Evolutionary conservation across 2,888 invertebrate species (phyloP), one percentile per base, ranked within the genome.

Genomic region (Diarsia brunnea): DNA sequence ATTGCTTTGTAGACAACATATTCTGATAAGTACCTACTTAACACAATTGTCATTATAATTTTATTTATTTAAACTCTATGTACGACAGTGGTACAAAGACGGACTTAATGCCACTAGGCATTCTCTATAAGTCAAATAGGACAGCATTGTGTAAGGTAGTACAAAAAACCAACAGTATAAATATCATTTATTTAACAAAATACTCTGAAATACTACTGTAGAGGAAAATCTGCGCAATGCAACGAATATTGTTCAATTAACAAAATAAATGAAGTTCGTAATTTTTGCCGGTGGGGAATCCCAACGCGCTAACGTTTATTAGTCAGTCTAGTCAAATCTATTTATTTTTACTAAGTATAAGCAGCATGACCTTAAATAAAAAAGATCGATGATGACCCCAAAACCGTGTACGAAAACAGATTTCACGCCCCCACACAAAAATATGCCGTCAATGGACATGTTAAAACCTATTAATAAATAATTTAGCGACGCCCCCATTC

Each of bases 381-480:
- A 16, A 69, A 43, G 24, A 43, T 38, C 24, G 19, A 69, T 47
- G 4, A 55, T 47, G 47, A 16, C 47, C 47, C 24, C 11, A 63
- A 61, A 70, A 43, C 19, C 14, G 47, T 7, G 53, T n/a, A 45
- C 51, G 1, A 78, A 78, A 69, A 64, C 31, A 66, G 27, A 27
- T 61, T 53, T 1, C 19, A 21, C 19, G 12, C 58, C 55, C 49
- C 43, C 10, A n/a, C n/a, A 64, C 7, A 69, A 53, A 14, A 27
- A 49, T 31, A n/a, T 27, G 14, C 58, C 79, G 14, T 61, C 68
- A 82, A 75, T 65, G 65, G 21, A 60, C 66, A 58, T 51, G 43
- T 72, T 68, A 12, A 53, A 12, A n/a, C 16, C 68, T 64, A 66
- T 58, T 58, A 16, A 58, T 19, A 87, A 79, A 76, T 79, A 75